Conservation (phyloP, 1,140 invertebrate species). For the Drosophila athabasca region DNA sequence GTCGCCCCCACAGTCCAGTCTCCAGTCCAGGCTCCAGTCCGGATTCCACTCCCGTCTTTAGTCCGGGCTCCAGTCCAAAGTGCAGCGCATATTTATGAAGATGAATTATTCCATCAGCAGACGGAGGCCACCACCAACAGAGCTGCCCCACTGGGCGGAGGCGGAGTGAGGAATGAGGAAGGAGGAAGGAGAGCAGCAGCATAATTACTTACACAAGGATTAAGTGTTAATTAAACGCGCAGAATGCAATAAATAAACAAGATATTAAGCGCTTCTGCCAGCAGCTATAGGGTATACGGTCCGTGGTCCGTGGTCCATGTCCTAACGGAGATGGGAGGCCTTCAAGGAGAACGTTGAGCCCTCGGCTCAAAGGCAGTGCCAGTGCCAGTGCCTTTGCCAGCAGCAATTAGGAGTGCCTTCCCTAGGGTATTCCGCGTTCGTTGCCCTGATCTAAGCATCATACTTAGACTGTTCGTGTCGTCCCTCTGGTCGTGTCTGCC, state of each 20-base stretch:
- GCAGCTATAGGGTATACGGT: slow-evolving; percentile 2
- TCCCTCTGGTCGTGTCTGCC: neutral
- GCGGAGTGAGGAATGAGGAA: slow-evolving; percentile 6
- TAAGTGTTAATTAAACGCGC: slow-evolving; percentile 81
- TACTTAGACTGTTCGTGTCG: neutral
- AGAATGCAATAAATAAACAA: slow-evolving; percentile 82
- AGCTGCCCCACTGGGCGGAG: neutral
- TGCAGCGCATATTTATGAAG: slow-evolving; percentile 81
- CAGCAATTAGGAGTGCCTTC: neutral
- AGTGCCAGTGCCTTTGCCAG: neutral
- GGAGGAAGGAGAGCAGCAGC: slow-evolving; percentile 17
- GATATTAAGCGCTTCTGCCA: slow-evolving; percentile 71
- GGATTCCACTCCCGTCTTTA: slow-evolving; percentile 1
- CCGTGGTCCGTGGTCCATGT: neutral
- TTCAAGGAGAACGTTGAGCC: neutral
- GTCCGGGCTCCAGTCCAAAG: slow-evolving; percentile 47
- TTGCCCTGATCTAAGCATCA: neutral
- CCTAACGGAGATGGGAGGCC: neutral
- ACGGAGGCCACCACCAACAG: slow-evolving; percentile 33
- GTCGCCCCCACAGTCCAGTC: slow-evolving; percentile 39
- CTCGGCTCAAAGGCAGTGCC: neutral
- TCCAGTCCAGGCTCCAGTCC: slow-evolving; percentile 13
- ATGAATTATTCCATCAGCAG: slow-evolving; percentile 77
- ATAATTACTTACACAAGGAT: slow-evolving; percentile 82
- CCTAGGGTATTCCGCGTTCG: neutral